Percentiles rank a stretch among this genome's conserved stretches.
These are phyloP conservation scores for Anolis carolinensis DNA, from an alignment of 2,113 vertebrate genomes.

Conservation along the genomic window DNA sequence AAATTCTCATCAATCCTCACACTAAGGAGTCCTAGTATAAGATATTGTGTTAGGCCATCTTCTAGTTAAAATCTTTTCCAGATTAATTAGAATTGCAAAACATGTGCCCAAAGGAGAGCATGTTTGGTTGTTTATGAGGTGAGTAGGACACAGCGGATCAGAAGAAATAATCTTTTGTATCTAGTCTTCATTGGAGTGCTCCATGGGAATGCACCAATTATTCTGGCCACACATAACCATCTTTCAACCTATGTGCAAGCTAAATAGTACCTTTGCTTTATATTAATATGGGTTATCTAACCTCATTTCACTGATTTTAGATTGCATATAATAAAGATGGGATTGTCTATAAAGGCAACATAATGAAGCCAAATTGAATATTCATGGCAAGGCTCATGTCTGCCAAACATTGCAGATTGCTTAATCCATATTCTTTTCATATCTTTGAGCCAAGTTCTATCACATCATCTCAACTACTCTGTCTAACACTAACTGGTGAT, in stretches of 20 bases:
- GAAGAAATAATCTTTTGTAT: slow-evolving; percentile 1
- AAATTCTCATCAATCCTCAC: background rate
- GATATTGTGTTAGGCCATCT: background rate
- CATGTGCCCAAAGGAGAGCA: background rate
- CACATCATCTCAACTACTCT: background rate
- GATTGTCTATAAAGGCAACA: slow-evolving; percentile 20
- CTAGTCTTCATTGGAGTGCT: background rate
- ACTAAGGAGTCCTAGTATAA: background rate
- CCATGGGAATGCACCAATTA: slow-evolving; percentile 4
- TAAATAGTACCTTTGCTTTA: background rate
- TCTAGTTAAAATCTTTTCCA: background rate
- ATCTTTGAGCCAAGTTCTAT: background rate
- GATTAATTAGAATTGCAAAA: background rate
- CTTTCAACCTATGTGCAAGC: background rate
- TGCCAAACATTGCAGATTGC: slow-evolving; percentile 8
- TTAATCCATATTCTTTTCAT: slow-evolving; percentile 18
- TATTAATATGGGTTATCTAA: slow-evolving; percentile 25
- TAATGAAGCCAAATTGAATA: slow-evolving; percentile 20
- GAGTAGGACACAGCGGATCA: background rate
- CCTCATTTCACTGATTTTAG: slow-evolving; percentile 24
- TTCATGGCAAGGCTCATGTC: slow-evolving; percentile 7
- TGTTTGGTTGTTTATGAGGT: background rate
- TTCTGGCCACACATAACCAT: background rate
- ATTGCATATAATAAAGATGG: slow-evolving; percentile 9
- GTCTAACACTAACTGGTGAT: background rate